These are phyloP conservation scores for Melieria picta DNA, from an alignment of 2,888 invertebrate species.

Conservation along the genomic window DNA sequence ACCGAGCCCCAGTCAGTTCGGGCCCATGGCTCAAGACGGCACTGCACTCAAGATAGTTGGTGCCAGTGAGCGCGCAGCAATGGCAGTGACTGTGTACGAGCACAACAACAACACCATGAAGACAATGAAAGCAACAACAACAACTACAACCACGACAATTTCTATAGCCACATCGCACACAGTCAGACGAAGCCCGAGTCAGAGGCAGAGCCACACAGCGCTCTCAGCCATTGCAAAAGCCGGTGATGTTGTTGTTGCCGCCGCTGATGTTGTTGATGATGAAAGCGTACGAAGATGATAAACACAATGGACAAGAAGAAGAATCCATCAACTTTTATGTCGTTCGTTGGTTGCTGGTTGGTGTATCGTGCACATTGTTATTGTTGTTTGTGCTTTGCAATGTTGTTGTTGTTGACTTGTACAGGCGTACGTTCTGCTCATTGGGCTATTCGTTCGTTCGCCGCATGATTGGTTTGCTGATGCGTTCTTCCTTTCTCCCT, in stretches of 20 bases:
- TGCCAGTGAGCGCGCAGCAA: too few species aligned
- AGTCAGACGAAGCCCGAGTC: neutral
- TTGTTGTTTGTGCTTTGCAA: slow-evolving; percentile 10
- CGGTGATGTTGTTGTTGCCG: neutral
- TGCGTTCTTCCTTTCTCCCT: neutral
- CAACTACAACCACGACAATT: neutral
- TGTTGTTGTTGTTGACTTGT: slow-evolving; percentile 2
- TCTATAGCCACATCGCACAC: neutral
- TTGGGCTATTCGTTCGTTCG: neutral
- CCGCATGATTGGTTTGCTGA: neutral
- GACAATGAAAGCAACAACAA: neutral
- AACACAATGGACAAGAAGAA: slow-evolving; percentile 14
- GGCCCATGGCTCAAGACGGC: too few species aligned
- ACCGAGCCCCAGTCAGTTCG: too few species aligned
- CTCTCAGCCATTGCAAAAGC: neutral
- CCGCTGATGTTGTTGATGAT: neutral
- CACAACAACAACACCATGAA: slow-evolving; percentile 14
- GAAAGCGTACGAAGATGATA: slow-evolving; percentile 3
- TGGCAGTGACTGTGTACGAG: neutral
- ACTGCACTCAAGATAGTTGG: too few species aligned
- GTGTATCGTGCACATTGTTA: neutral
- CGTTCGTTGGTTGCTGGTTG: slow-evolving; percentile 6
- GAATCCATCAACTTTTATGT: slow-evolving; percentile 37
- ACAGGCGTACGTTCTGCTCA: neutral
- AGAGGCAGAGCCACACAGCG: neutral